Base-by-base conservation (phyloP, 2,888 invertebrate species). In the Schizaphis graminum region DNA sequence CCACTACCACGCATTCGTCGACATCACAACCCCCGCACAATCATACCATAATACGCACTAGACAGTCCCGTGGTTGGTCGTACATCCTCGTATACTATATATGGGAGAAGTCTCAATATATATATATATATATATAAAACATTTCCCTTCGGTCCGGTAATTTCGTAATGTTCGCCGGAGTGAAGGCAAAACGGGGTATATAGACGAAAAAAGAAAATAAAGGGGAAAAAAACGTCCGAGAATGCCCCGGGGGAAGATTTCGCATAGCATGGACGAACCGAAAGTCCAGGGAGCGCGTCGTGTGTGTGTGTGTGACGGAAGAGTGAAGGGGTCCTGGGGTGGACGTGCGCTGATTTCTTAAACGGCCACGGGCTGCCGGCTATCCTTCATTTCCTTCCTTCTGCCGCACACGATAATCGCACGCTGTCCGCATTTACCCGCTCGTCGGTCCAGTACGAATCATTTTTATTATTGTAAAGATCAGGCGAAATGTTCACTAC, bases 301-400 rank as follows among this genome's bases (percentile, higher is more conserved):
- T 67, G 56, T 26, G 56, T n/a, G 44, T 67, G 56, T 26, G 56
- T n/a, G 44, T 4, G 57, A 10, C 56, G 86, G 21, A 44, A 47
- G 87, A n/a, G 11, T 28, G 87, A 77, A 26, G 21, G 61, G 53
- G 53, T 21, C 53, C 53, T 53, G 53, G 57, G 21, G 7, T 41
- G 41, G 84, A 89, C 93, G 93, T 94, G 93, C 93, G 85, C 41
- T 61, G 93, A 90, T 94, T 94, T 94, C 93, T 90, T 90, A 94
- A 94, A 86, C 93, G 84, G n/a, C 56, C 3, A 47, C 47, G 85
- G n/a, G 61, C 87, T 41, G 47, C 49, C 47, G 90, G 90, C 86
- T 85, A 94, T 94, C 90, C 61, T 91, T 90, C 90, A 61, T 91
- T 89, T 94, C 53, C 89, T 77, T 77, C 88, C 77, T 47, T 47